Evolutionary conservation across 2,888 invertebrate species (phyloP).

Genomic region (Erpobdella octoculata): DNA sequence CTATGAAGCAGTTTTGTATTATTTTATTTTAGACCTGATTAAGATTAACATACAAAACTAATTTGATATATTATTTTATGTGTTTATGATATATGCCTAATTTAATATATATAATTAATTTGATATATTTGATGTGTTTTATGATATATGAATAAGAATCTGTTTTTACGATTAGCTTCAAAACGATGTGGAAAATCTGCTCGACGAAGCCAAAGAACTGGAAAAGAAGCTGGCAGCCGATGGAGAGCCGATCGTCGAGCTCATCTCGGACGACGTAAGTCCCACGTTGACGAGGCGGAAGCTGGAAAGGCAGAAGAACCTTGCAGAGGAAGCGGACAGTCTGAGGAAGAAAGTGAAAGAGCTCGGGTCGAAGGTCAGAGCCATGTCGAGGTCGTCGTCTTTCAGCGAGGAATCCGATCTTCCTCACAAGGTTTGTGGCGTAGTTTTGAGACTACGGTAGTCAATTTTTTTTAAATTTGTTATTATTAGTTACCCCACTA

Average conservation of each 20-base stretch:
- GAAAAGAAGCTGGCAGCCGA: conserved; percentile 75
- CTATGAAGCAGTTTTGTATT: background rate
- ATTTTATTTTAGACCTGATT: background rate
- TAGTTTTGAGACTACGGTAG: background rate
- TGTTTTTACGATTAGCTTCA: conserved; percentile 73
- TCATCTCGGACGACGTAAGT: conserved; percentile 70
- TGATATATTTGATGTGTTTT: background rate
- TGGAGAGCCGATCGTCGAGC: conserved; percentile 53
- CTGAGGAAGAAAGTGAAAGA: conserved; percentile 77
- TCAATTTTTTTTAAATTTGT: background rate
- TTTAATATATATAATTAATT: background rate
- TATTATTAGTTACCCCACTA: background rate
- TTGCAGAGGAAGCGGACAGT: conserved; percentile 1
- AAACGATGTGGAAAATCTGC: conserved; percentile 83
- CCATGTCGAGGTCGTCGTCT: conserved; percentile 65
- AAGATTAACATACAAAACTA: background rate
- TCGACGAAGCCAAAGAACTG: conserved; percentile 91
- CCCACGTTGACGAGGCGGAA: conserved; percentile 78
- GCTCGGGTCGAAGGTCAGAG: conserved; percentile 81
- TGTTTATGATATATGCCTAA: background rate
- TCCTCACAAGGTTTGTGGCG: conserved; percentile 55
- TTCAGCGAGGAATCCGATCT: conserved; percentile 64
- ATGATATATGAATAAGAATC: background rate
- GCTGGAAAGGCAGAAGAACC: conserved; percentile 74
- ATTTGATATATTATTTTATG: background rate